Evolutionary conservation across 2,888 invertebrate species (phyloP), one percentile per base, ranked within the genome.

Genomic region (Andrena camellia): DNA sequence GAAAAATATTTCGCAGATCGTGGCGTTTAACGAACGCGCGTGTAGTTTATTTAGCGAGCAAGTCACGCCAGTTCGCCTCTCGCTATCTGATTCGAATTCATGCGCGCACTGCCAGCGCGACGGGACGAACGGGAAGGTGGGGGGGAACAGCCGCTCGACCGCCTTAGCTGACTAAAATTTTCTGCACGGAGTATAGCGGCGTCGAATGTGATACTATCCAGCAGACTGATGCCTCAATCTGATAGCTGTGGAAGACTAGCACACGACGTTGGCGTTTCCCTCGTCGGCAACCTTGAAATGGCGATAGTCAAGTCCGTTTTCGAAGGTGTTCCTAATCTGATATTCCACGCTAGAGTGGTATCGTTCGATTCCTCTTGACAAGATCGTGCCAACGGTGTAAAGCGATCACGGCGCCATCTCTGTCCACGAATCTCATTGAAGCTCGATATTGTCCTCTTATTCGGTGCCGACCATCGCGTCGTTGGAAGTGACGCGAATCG

Each of bases 401-500:
- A 75, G 79, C 4, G 48, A 52, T 42, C 63, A 62, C 50, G 52
- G 17, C 70, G 62, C 52, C 60, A 62, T 10, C 13, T 71, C 20
- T 23, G 7, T 42, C 69, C 13, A 59, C 7, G 31, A 26, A 68
- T 26, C 57, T 52, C 52, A 57, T 35, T 31, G 48, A 59, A 26
- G 26, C 59, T n/a, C 60, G 68, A 52, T 52, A 35, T 8, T 67
- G 70, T 69, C 69, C 72, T 48, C 13, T 20, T 54, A 54, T 54
- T 63, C 62, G 84, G 62, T 52, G 67, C 23, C 64, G 59, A 50
- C 67, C 69, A 50, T 33, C 60, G 48, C 76, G 33, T 64, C 60
- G 67, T 72, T 74, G 75, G 63, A 70, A 86, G 76, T 71, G 86
- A 84, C 59, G 86, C 57, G 85, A 85, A 75, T 78, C 85, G 78